Evolutionary conservation across 2,113 vertebrate genomes (phyloP).

Genomic region (Rostratula benghalensis): DNA sequence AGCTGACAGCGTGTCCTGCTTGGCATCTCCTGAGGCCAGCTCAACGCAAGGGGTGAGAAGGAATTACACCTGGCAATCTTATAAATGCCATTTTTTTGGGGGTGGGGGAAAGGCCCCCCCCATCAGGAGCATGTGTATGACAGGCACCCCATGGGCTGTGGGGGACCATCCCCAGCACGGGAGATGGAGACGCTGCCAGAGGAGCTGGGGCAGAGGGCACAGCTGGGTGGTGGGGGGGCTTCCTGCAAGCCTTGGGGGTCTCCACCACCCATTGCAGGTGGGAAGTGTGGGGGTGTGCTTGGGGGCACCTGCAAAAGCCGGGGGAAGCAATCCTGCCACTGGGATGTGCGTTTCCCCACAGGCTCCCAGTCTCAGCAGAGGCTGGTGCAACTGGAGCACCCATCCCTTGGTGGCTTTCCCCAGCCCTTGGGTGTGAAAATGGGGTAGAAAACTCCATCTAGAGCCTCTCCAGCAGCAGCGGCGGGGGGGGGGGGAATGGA

Average conservation of each 20-base stretch:
- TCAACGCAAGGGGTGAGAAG: background rate
- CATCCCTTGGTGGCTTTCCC: background rate
- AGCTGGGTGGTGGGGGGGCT: background rate
- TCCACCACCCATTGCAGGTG: background rate
- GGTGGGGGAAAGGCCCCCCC: background rate
- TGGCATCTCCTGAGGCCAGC: background rate
- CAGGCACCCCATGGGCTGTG: rapidly evolving
- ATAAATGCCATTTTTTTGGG: rapidly evolving
- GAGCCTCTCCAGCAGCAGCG: background rate
- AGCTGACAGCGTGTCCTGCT: background rate
- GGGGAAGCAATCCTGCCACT: no score
- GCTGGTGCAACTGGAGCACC: background rate
- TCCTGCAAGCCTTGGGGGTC: background rate
- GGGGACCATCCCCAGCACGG: background rate
- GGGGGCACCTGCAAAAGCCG: background rate
- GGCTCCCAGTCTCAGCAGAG: background rate
- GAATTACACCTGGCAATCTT: no score
- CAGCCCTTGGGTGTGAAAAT: rapidly evolving
- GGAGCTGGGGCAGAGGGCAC: background rate
- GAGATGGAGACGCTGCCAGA: background rate
- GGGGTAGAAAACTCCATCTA: rapidly evolving
- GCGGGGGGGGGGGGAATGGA: no score
- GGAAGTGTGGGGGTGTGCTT: background rate
- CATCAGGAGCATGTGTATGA: background rate
- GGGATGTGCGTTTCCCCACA: background rate